These are phyloP conservation scores for Brachyptera putata DNA, from an alignment of 2,888 invertebrate genomes.

Conservation along the genomic window DNA sequence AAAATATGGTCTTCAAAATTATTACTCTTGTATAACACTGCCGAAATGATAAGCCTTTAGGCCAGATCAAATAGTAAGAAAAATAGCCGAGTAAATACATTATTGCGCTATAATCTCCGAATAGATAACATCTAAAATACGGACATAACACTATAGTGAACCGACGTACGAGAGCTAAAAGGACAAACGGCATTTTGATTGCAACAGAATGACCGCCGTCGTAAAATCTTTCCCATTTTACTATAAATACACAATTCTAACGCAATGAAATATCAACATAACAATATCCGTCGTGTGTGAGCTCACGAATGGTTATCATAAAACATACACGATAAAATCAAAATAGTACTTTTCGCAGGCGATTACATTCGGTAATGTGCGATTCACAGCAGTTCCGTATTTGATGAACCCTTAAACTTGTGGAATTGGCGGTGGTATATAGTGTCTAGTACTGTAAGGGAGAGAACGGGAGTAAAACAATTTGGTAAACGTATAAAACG, in stretches of 20 bases:
- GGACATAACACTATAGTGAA: no score
- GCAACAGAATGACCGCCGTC: conserved; percentile 5
- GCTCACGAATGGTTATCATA: background rate
- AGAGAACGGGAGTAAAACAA: conserved; percentile 20
- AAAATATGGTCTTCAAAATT: no score
- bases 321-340: conserved; percentile 4
- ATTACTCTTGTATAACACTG: no score
- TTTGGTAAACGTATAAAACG: conserved; percentile 23
- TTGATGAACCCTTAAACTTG: background rate
- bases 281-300: conserved; percentile 8
- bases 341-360: background rate
- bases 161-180: no score
- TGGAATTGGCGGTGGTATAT: background rate
- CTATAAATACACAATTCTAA: background rate
- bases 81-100: no score
- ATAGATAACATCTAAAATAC: no score
- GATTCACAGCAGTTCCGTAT: background rate
- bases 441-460: background rate
- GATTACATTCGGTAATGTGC: background rate
- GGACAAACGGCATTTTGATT: conserved; percentile 14
- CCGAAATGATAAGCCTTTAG: no score
- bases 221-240: background rate
- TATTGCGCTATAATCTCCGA: no score
- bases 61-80: no score
- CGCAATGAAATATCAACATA: conserved; percentile 3